Evolutionary conservation across 2,888 invertebrate genomes (phyloP).

Genomic region (Tipula vernalis): DNA sequence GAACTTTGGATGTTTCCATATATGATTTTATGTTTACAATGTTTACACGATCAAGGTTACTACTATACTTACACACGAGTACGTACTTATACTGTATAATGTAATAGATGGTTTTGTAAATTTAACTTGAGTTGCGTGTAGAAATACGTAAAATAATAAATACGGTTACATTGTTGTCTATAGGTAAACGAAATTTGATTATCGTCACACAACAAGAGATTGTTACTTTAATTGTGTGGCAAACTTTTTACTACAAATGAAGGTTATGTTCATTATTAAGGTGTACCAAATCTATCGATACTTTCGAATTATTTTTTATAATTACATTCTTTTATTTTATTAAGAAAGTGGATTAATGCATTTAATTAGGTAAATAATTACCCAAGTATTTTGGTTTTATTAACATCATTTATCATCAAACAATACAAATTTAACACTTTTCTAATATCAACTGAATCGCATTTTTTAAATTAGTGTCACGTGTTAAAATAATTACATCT

Average conservation of each 20-base stretch:
- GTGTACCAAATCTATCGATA: not conserved
- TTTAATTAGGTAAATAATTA: no score
- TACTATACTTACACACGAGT: not conserved
- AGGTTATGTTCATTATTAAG: not conserved
- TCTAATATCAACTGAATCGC: no score
- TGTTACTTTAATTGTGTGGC: not conserved
- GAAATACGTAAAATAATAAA: not conserved
- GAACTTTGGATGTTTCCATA: not conserved
- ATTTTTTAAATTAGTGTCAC: no score
- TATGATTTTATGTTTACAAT: no score
- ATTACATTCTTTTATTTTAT: not conserved
- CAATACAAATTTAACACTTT: no score
- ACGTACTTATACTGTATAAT: not conserved
- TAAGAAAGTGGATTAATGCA: no score
- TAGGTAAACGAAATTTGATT: not conserved
- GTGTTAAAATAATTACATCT: no score
- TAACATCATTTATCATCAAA: no score
- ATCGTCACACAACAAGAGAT: not conserved
- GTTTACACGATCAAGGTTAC: not conserved
- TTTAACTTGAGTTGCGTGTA: no score
- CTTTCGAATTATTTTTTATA: not conserved
- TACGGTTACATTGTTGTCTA: not conserved
- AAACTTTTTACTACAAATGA: not conserved
- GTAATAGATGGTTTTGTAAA: no score
- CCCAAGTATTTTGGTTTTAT: no score